Evolutionary conservation across 2,113 vertebrate species (phyloP), one percentile per base, ranked within the genome.

Genomic region (Plotosus lineatus): DNA sequence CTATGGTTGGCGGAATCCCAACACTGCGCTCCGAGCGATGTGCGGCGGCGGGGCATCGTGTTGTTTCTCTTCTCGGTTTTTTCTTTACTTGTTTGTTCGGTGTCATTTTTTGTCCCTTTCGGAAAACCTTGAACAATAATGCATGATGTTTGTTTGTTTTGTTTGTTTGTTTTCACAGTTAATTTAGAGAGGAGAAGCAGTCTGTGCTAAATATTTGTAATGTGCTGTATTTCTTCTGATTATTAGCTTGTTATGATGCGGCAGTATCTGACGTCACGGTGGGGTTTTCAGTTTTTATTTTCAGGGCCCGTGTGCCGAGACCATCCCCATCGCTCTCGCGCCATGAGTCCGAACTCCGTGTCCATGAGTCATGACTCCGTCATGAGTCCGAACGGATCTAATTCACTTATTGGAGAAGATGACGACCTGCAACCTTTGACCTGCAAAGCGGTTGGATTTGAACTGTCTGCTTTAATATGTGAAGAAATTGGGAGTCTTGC

Each of bases 291-390:
- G 98, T 90, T 96, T 96, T 82, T 95, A 98, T 88, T 98, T 99
- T 88, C 89, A 92, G 61, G 97, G 98, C 23, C 95, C 93, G 2
- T 98, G 97, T 89, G 97, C 95, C 33, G 94, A 84, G 0, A 98
- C 95, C 0, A 87, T 99, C 84, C 97, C 96, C 2, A 90, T 88
- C 81, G 97, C 96, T 42, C 92, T 99, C 55, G 94, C 93, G 2
- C 92, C 79, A n/a, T n/a, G n/a, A n/a, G n/a, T n/a, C n/a, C n/a
- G n/a, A n/a, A n/a, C n/a, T n/a, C n/a, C n/a, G n/a, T n/a, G n/a
- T n/a, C n/a, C n/a, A n/a, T n/a, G n/a, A n/a, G n/a, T n/a, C n/a
- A n/a, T n/a, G n/a, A n/a, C n/a, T n/a, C n/a, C n/a, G n/a, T 21
- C 95, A 97, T 60, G 90, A 95, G 85, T 93, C 91, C 0, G 95